phyloP scores from a whole-genome alignment of 1,140 invertebrate species.

The Triops longicaudatus region DNA sequence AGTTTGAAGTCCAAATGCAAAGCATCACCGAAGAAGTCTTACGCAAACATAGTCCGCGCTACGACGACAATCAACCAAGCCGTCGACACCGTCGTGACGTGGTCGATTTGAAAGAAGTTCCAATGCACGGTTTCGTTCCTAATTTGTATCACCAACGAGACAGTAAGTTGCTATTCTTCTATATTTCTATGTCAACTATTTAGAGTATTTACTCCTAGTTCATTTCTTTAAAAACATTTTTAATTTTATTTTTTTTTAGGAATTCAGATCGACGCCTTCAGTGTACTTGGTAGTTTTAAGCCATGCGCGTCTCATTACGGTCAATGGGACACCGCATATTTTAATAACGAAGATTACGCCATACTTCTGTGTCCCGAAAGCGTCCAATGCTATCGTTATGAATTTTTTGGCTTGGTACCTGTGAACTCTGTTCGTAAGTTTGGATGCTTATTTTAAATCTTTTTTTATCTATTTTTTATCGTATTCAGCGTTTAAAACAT shows the following conservation, averaged over 20 bases:
- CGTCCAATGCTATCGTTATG: neutral
- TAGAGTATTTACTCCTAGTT: neutral
- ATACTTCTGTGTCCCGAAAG: neutral
- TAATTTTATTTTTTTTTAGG: neutral
- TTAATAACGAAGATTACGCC: constrained; percentile 3
- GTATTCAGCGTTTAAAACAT: neutral
- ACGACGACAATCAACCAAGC: neutral
- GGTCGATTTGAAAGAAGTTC: neutral
- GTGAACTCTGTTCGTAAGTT: neutral
- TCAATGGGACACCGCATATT: neutral
- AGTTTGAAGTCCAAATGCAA: neutral
- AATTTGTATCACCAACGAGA: neutral
- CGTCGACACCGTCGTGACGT: neutral
- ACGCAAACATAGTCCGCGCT: neutral
- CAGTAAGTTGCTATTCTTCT: neutral
- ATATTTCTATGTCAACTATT: neutral
- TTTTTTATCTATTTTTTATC: neutral
- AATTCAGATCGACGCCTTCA: neutral
- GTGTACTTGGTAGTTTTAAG: neutral
- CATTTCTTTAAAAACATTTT: neutral
- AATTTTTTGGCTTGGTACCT: neutral
- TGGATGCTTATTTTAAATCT: neutral
- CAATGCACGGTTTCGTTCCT: neutral
- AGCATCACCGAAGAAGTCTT: neutral
- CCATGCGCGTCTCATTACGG: neutral